These are phyloP conservation scores for Phylloscopus whistleri DNA, from an alignment of 2,113 vertebrate genomes.

Conservation along the genomic window DNA sequence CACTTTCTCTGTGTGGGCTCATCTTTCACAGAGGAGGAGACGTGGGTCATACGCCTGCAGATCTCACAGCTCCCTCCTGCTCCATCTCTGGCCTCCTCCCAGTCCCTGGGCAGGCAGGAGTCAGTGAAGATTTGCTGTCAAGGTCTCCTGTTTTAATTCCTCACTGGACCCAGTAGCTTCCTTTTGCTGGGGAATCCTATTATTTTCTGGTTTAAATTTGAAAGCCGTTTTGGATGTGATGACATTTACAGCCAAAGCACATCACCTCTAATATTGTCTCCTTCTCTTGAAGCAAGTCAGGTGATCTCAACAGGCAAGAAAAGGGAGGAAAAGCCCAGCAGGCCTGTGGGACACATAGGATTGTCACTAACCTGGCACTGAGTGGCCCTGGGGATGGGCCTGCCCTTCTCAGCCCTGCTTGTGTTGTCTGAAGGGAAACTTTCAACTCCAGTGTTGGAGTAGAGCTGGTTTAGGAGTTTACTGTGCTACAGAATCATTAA, in stretches of 20 bases:
- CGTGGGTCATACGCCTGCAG: neutral
- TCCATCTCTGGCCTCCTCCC: neutral
- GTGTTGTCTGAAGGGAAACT: neutral
- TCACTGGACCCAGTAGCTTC: neutral
- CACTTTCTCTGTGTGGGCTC: neutral
- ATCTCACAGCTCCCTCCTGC: neutral
- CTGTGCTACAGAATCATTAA: neutral
- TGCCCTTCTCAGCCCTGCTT: neutral
- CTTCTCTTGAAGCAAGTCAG: neutral
- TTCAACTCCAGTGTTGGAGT: neutral
- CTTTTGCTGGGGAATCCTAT: neutral
- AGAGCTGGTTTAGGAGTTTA: neutral
- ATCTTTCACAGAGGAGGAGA: neutral
- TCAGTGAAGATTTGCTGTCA: neutral
- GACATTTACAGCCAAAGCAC: neutral
- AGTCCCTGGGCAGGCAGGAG: neutral
- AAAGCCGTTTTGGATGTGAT: neutral
- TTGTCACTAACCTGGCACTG: rapidly evolving
- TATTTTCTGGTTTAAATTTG: conserved; percentile 22
- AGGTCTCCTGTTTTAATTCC: neutral
- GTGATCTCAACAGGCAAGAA: neutral
- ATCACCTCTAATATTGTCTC: neutral
- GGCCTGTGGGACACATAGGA: neutral
- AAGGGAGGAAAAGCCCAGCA: neutral
- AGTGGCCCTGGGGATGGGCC: neutral